Evolutionary conservation across 2,113 vertebrate genomes (phyloP).

Genomic region (Grantiella picta): DNA sequence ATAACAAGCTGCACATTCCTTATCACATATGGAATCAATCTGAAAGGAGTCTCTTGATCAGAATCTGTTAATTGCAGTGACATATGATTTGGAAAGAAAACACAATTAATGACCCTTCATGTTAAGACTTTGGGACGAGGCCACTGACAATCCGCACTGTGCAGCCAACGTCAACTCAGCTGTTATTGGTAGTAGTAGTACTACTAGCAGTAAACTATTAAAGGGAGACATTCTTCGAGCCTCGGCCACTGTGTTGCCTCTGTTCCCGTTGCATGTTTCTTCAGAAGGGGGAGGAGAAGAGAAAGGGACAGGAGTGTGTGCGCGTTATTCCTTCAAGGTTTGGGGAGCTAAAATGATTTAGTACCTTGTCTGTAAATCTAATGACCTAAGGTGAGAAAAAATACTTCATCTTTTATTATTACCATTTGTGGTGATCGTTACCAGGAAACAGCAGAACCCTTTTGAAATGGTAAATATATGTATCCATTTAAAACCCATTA

Average conservation of each 20-base stretch:
- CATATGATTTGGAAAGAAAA: constrained; percentile 79
- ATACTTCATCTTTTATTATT: constrained; percentile 66
- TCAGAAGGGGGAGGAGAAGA: neutral
- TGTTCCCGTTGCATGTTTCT: constrained; percentile 5
- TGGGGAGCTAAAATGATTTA: constrained; percentile 57
- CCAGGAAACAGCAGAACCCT: constrained; percentile 58
- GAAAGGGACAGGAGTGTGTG: neutral
- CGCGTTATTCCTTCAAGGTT: neutral
- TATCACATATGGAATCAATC: constrained; percentile 84
- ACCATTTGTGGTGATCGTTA: constrained; percentile 55
- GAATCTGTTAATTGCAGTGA: constrained; percentile 78
- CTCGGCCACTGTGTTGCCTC: constrained; percentile 30
- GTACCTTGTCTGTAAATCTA: constrained; percentile 60
- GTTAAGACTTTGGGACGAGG: constrained; percentile 51
- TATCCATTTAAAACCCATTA: constrained; percentile 61
- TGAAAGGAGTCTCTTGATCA: constrained; percentile 75
- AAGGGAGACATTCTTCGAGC: neutral
- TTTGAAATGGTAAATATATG: constrained; percentile 58
- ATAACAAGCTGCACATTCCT: constrained; percentile 76
- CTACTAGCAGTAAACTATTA: constrained; percentile 30
- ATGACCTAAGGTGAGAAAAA: constrained; percentile 67
- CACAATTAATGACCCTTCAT: constrained; percentile 75
- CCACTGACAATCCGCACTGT: constrained; percentile 43
- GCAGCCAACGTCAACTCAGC: constrained; percentile 39
- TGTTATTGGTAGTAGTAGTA: neutral